These are phyloP conservation scores for Penaeus vannamei DNA, from an alignment of 1,140 invertebrate genomes.

Conservation along the genomic window DNA sequence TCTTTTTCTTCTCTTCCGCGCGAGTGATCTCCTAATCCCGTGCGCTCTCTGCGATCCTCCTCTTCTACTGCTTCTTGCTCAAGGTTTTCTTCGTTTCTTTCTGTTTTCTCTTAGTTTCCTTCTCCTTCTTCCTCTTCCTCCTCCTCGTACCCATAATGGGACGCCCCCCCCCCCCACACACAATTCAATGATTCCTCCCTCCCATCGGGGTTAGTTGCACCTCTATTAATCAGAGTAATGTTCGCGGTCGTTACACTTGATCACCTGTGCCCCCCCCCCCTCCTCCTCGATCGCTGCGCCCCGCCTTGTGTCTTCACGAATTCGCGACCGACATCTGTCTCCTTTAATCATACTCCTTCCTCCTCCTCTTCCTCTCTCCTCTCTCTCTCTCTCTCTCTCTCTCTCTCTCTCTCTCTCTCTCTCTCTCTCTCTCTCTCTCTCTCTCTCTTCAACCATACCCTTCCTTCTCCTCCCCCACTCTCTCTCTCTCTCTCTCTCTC, in stretches of 20 bases:
- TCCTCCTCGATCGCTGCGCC: background rate
- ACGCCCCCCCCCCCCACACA: constrained; percentile 20
- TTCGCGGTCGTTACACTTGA: constrained; percentile 47
- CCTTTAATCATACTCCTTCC: constrained; percentile 1
- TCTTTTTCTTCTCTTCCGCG: too few species aligned
- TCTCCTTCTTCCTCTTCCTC: background rate
- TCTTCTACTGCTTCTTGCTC: background rate
- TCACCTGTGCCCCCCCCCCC: constrained; percentile 36
- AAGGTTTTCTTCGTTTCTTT: too few species aligned
- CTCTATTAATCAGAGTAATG: constrained; percentile 48
- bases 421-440: background rate
- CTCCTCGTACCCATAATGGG: constrained; percentile 19
- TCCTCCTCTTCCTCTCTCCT: background rate
- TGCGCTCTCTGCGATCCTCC: background rate
- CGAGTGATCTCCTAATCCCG: constrained; percentile 4
- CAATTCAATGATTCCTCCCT: constrained; percentile 54
- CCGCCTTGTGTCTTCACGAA: background rate
- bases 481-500: background rate
- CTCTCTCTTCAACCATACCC: too few species aligned
- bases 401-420: background rate
- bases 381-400: background rate
- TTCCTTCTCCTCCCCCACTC: background rate
- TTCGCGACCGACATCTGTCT: constrained; percentile 5
- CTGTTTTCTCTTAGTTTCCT: background rate
- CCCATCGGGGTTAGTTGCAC: constrained; percentile 42